These are phyloP conservation scores for Ophiodon elongatus DNA, from an alignment of 2,113 vertebrate species.

Conservation along the genomic window DNA sequence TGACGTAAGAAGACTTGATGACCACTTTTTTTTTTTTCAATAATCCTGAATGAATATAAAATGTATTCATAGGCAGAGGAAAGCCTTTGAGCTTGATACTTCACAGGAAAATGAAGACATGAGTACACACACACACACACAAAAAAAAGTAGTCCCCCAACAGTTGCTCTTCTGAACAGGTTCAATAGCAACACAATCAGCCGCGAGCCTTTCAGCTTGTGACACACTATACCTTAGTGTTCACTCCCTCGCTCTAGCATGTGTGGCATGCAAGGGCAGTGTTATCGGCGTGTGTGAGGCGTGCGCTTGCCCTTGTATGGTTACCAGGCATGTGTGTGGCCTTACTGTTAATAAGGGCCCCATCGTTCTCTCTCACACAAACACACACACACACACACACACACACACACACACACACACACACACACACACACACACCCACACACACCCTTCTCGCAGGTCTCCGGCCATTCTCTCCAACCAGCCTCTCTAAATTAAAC, in stretches of 20 bases:
- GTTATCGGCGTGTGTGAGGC: slow-evolving; percentile 74
- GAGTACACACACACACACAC: slow-evolving; percentile 18
- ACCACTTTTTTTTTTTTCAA: background rate
- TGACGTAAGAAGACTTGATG: slow-evolving; percentile 76
- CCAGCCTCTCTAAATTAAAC: slow-evolving; percentile 72
- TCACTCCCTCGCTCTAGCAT: slow-evolving; percentile 63
- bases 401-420: slow-evolving; percentile 17
- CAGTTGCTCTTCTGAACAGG: slow-evolving; percentile 70
- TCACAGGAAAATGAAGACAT: slow-evolving; percentile 47
- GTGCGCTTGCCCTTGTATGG: slow-evolving; percentile 77
- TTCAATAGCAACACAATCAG: slow-evolving; percentile 63
- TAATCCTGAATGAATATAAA: background rate
- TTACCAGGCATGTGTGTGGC: slow-evolving; percentile 74
- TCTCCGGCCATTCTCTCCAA: slow-evolving; percentile 63
- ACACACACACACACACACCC: slow-evolving; percentile 27
- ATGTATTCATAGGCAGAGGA: background rate
- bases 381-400: too few relatives aligned
- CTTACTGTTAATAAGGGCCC: slow-evolving; percentile 59
- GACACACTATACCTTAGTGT: slow-evolving; percentile 67
- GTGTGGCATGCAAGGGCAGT: slow-evolving; percentile 71
- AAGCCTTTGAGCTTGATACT: slow-evolving; percentile 15
- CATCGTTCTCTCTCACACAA: background rate
- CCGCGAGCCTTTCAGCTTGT: slow-evolving; percentile 50
- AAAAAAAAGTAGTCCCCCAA: slow-evolving; percentile 19
- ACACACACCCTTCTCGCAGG: slow-evolving; percentile 27